Base-by-base conservation (phyloP, 2,113 vertebrate genomes). In the Brienomyrus longianalis region DNA sequence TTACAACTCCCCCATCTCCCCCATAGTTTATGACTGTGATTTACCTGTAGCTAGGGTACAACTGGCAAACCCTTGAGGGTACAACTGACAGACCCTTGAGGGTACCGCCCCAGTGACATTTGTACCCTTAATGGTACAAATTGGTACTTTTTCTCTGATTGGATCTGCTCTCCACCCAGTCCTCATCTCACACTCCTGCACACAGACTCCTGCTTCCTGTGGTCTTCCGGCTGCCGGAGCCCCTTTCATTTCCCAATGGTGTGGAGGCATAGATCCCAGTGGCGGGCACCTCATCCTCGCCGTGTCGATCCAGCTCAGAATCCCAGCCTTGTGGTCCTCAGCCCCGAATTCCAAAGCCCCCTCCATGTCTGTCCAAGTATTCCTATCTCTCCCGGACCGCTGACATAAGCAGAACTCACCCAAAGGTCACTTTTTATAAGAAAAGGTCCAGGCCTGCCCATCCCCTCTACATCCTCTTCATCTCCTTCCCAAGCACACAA, bases 391-490 rank as follows among this genome's bases (percentile, higher is more conserved):
- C 31, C 70, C 6, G 15, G 70, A 13, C 47, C 10, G 48, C 23
- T 50, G 45, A 85, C 45, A 45, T 62, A 70, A 88, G 35, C 87
- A 74, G 56, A 48, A 87, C 52, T 39, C 27, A 39, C 15, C 86
- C 56, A 56, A 54, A 39, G 59, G 56, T 86, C 43, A 77, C 62
- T 39, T n/a, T 87, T 47, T 52, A 62, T n/a, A 80, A 70, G 62
- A 54, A 31, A 45, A 90, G 15, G 47, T 13, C 89, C 88, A 90
- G 90, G 91, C 74, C 47, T 70, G 48, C 54, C 19, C 80, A 31
- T 48, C 6, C 21, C 89, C 54, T 47, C 51, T 21, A 86, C 89
- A 89, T 43, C 88, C 89, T 89, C 88, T 91, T 90, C 87, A 90
- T 87, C 89, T 77, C 84, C 48, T 56, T 35, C 86, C 35, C 23